Conservation (phyloP, 1,140 invertebrate genomes). For the Palaemon carinicauda region DNA sequence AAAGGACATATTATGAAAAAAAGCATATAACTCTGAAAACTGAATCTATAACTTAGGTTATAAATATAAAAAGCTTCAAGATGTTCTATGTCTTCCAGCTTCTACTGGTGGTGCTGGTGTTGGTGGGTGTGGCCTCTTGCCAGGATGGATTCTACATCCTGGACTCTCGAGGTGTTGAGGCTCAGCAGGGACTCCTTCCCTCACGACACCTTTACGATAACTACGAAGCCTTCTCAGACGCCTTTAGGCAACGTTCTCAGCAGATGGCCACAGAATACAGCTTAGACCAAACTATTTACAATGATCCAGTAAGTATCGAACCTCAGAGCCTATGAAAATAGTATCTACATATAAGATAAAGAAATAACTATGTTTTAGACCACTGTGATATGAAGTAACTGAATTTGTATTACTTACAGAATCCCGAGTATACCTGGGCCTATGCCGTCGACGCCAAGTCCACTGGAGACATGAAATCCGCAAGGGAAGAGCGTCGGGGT, state of each 20-base stretch:
- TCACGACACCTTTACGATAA: background rate
- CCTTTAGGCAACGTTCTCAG: background rate
- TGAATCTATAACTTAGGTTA: no score
- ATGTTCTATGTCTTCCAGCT: background rate
- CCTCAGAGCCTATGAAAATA: background rate
- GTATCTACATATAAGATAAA: no score
- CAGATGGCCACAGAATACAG: background rate
- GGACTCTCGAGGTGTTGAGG: slow-evolving; percentile 1
- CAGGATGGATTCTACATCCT: slow-evolving; percentile 15
- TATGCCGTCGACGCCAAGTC: background rate
- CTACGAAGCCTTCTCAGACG: background rate
- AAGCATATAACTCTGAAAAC: background rate
- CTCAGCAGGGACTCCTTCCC: slow-evolving; percentile 12
- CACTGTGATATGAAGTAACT: background rate
- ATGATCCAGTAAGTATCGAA: slow-evolving; percentile 12
- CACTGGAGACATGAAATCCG: slow-evolving; percentile 2
- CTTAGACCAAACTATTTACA: background rate
- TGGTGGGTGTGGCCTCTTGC: background rate
- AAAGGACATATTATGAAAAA: no score
- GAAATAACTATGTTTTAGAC: no score
- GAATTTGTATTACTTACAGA: background rate
- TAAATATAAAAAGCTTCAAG: background rate
- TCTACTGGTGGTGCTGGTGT: background rate
- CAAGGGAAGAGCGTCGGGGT: background rate
- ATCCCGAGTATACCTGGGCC: background rate